Evolutionary conservation across 2,113 vertebrate genomes (phyloP).

Genomic region (Orthonyx spaldingii): DNA sequence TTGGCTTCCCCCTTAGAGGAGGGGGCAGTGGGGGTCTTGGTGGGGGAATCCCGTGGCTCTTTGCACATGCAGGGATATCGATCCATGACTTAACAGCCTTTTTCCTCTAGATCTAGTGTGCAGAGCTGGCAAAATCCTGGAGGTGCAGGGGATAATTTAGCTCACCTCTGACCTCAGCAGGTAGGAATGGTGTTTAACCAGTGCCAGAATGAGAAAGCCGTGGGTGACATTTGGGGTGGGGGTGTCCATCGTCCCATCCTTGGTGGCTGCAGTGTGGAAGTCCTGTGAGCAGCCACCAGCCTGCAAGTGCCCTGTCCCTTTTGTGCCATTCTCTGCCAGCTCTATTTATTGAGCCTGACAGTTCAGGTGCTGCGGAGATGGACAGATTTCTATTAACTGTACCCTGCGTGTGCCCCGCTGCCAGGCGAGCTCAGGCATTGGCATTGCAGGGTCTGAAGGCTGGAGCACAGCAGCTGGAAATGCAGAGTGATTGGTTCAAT

Average conservation of each 20-base stretch:
- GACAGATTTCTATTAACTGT: not conserved
- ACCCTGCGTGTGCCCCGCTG: fast-evolving
- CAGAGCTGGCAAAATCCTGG: not conserved
- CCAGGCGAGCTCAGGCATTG: not conserved
- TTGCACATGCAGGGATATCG: fast-evolving
- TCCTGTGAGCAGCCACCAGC: not conserved
- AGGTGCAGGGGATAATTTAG: not conserved
- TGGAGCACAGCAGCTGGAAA: not conserved
- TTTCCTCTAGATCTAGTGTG: not conserved
- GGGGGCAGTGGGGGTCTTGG: fast-evolving
- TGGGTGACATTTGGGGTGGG: not conserved
- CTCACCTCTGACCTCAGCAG: not conserved
- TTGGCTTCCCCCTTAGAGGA: not conserved
- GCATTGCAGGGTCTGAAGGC: not conserved
- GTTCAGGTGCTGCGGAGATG: not conserved
- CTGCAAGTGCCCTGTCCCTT: not conserved
- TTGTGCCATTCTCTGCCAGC: not conserved
- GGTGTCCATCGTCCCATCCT: not conserved
- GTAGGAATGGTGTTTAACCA: not conserved
- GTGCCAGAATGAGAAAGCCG: not conserved
- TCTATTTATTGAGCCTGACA: not conserved
- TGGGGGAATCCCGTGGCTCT: not conserved
- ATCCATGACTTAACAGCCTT: not conserved
- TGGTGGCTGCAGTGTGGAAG: not conserved
- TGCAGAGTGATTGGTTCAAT: not conserved